phyloP scores from a whole-genome alignment of 2,113 vertebrate species.

The Struthio camelus region DNA sequence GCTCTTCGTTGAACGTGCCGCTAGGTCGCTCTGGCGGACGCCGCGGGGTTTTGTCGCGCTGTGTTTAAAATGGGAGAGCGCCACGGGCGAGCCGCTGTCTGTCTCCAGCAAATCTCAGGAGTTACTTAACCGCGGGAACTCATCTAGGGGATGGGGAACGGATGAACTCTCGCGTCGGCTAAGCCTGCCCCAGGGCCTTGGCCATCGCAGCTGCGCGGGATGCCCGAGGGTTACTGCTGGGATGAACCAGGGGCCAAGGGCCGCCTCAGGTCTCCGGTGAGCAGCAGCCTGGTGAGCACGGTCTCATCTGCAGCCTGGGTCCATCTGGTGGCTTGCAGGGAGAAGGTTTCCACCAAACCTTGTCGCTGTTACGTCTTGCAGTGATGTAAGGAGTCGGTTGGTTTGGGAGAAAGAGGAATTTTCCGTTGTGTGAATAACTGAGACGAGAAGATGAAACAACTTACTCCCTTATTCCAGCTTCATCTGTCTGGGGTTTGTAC shows the following conservation, averaged over 20 bases:
- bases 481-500: background rate
- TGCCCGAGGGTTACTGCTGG: background rate
- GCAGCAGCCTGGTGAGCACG: fast-evolving
- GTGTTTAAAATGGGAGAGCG: background rate
- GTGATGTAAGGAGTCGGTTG: background rate
- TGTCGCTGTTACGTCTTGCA: background rate
- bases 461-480: background rate
- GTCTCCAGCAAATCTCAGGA: too few relatives aligned
- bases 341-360: background rate
- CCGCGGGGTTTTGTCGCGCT: fast-evolving
- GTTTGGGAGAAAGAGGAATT: background rate
- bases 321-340: fast-evolving
- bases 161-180: background rate
- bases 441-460: background rate
- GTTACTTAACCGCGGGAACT: too few relatives aligned
- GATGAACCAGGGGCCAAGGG: background rate
- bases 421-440: background rate
- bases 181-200: background rate
- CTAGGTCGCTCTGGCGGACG: fast-evolving
- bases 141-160: background rate
- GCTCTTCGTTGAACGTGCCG: background rate
- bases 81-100: too few relatives aligned
- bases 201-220: background rate
- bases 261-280: background rate
- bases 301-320: background rate